Evolutionary conservation across 2,113 vertebrate species (phyloP).

Genomic region (Pygoscelis adeliae): DNA sequence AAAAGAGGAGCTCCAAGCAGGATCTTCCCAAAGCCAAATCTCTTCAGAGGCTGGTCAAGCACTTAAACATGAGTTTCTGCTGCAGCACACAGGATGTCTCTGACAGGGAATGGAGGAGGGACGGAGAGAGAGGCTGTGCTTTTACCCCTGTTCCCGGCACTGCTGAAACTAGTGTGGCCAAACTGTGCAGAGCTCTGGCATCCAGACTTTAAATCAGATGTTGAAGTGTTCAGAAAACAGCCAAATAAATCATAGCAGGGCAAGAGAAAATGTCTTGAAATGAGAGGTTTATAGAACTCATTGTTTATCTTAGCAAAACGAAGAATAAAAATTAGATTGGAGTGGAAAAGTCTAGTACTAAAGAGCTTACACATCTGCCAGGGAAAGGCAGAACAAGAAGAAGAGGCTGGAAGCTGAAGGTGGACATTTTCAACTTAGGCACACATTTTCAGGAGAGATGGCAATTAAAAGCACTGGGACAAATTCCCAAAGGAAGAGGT

Average conservation of each 20-base stretch:
- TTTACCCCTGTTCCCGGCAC: not conserved
- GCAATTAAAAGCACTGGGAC: not conserved
- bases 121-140: too few relatives aligned
- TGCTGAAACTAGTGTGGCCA: not conserved
- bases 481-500: not conserved
- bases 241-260: not conserved
- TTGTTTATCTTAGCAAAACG: not conserved
- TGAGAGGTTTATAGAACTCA: not conserved
- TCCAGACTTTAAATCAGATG: not conserved
- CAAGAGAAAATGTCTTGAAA: not conserved
- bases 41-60: rapidly evolving
- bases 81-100: not conserved
- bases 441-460: not conserved
- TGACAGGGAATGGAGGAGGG: not conserved
- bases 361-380: not conserved
- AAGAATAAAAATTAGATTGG: not conserved
- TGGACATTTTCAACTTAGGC: not conserved
- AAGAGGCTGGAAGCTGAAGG: not conserved
- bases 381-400: not conserved
- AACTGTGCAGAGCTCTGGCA: not conserved
- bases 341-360: not conserved
- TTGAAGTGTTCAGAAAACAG: not conserved
- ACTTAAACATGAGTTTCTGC: not conserved
- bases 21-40: not conserved
- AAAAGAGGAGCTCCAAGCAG: not conserved